phyloP scores from a whole-genome alignment of 2,888 invertebrate species.

The Cosmorhoe ocellata region DNA sequence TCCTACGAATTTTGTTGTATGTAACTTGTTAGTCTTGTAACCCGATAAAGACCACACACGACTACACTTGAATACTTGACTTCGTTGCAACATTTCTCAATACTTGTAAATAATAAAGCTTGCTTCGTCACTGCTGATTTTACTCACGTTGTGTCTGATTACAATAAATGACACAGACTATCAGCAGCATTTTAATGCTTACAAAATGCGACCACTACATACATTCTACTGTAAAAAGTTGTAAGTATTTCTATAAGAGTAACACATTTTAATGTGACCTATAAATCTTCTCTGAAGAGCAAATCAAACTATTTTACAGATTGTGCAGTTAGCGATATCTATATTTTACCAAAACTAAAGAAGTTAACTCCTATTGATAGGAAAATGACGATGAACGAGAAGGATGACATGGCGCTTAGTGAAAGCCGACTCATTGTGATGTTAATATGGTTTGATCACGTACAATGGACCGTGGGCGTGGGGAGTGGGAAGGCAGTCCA shows the following conservation, averaged over 20 bases:
- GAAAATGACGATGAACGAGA: constrained; percentile 35
- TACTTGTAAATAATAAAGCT: constrained; percentile 32
- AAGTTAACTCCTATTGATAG: constrained; percentile 24
- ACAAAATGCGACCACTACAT: constrained; percentile 21
- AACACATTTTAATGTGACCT: neutral
- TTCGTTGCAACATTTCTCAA: constrained; percentile 32
- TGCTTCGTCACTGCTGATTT: constrained; percentile 33
- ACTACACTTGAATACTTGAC: constrained; percentile 17
- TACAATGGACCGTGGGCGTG: constrained; percentile 69
- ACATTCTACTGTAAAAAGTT: neutral
- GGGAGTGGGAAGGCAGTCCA: constrained; percentile 59
- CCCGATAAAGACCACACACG: constrained; percentile 32
- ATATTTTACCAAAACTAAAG: constrained; percentile 7
- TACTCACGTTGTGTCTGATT: constrained; percentile 32
- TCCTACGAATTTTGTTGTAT: constrained; percentile 7
- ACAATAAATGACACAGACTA: constrained; percentile 28
- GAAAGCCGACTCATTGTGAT: constrained; percentile 72
- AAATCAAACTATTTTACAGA: neutral
- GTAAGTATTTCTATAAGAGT: too few relatives aligned
- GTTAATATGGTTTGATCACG: constrained; percentile 75
- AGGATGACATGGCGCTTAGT: constrained; percentile 63
- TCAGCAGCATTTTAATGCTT: constrained; percentile 21
- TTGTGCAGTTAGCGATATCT: constrained; percentile 2
- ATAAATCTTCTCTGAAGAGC: neutral
- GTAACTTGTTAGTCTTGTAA: constrained; percentile 12